Evolutionary conservation across 2,888 invertebrate genomes (phyloP).

Genomic region (Drosophila incognita): DNA sequence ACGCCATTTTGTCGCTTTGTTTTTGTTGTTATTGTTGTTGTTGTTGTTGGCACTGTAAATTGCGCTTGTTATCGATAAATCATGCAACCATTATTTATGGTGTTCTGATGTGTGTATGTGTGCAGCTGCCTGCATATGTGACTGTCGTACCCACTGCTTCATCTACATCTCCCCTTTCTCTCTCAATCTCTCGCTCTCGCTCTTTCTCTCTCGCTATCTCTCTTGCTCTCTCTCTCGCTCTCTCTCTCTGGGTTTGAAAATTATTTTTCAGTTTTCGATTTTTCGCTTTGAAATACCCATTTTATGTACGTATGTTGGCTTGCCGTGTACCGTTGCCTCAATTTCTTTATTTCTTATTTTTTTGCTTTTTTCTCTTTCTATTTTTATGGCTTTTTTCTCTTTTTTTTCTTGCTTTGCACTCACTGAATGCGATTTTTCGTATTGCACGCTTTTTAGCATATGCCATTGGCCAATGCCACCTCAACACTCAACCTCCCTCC

Average conservation of each 20-base stretch:
- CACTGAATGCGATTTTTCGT: constrained; percentile 74
- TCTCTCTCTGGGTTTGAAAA: constrained; percentile 64
- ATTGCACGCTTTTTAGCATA: constrained; percentile 81
- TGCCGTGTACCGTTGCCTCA: constrained; percentile 56
- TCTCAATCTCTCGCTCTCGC: not conserved
- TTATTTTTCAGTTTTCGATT: constrained; percentile 81
- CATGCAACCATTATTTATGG: constrained; percentile 84
- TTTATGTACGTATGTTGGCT: constrained; percentile 60
- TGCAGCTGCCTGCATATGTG: constrained; percentile 74
- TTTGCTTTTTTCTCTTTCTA: constrained; percentile 23
- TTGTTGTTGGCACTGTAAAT: constrained; percentile 80
- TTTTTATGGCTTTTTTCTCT: constrained; percentile 38
- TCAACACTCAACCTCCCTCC: constrained; percentile 9
- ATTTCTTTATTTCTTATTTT: constrained; percentile 40
- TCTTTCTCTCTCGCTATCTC: not conserved
- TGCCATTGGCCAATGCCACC: constrained; percentile 73
- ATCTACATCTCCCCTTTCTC: constrained; percentile 1
- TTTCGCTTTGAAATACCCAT: constrained; percentile 81
- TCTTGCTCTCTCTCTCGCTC: not conserved
- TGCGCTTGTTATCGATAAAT: constrained; percentile 84
- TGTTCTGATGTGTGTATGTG: constrained; percentile 68
- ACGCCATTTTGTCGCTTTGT: constrained; percentile 63
- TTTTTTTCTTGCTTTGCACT: constrained; percentile 50
- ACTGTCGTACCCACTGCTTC: constrained; percentile 47
- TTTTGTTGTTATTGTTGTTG: constrained; percentile 58